These are phyloP conservation scores for Ctenomys sociabilis DNA, from an alignment of 2,113 vertebrate species.

Conservation along the genomic window DNA sequence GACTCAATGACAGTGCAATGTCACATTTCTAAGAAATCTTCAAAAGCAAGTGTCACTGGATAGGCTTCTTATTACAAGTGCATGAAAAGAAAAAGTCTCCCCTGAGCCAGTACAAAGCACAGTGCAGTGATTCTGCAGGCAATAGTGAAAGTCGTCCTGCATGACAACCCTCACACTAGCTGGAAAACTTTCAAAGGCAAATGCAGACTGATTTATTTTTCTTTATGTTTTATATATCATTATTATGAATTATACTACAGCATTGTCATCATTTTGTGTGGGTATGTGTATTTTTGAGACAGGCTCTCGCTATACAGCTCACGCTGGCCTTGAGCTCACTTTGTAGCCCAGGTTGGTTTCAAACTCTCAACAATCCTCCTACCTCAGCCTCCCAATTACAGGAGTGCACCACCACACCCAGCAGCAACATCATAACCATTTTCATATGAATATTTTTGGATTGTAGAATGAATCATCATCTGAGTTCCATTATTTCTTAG, in stretches of 20 bases:
- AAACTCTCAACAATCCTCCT: too few species aligned
- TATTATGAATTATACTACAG: not conserved
- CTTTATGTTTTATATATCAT: not conserved
- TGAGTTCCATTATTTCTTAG: not conserved
- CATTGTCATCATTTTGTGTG: not conserved
- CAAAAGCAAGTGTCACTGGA: not conserved
- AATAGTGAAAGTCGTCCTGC: not conserved
- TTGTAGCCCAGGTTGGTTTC: too few species aligned
- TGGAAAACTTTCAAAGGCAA: not conserved
- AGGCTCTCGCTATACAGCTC: too few species aligned
- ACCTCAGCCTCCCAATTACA: too few species aligned
- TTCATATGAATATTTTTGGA: not conserved
- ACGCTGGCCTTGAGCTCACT: too few species aligned
- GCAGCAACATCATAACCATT: not conserved
- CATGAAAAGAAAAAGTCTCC: not conserved
- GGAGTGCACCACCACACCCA: too few species aligned
- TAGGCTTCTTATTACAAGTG: not conserved
- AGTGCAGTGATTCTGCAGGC: not conserved
- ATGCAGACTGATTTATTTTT: not conserved
- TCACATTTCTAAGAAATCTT: not conserved
- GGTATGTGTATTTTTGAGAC: too few species aligned
- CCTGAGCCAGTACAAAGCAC: not conserved
- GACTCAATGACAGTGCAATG: not conserved
- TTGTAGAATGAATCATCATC: not conserved
- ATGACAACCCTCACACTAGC: not conserved